phyloP scores from a whole-genome alignment of 2,888 invertebrate genomes.

The Perdita meconis region DNA sequence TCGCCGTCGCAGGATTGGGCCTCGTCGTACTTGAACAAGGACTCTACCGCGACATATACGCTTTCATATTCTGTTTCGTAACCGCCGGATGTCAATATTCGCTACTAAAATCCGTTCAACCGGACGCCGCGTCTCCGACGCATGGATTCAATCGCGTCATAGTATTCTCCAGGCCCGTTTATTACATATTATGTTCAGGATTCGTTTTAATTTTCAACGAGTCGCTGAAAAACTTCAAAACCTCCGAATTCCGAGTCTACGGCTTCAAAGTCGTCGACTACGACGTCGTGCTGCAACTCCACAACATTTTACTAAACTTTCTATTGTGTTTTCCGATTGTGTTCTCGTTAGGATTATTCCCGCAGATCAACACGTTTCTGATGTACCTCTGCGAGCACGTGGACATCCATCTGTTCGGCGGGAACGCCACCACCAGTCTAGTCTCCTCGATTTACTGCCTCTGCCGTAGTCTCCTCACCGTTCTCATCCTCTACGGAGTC shows the following conservation, averaged over 20 bases:
- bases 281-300: slow-evolving; percentile 88
- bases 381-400: slow-evolving; percentile 98
- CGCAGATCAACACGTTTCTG: slow-evolving; percentile 97
- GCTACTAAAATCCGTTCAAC: slow-evolving; percentile 98
- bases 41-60: slow-evolving; percentile 96
- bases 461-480: slow-evolving; percentile 91
- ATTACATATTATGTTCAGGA: slow-evolving; percentile 91
- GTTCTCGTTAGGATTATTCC: slow-evolving; percentile 97
- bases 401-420: slow-evolving; percentile 95
- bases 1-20: slow-evolving; percentile 93
- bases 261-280: slow-evolving; percentile 86
- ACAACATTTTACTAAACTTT: slow-evolving; percentile 91
- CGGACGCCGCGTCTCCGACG: slow-evolving; percentile 99
- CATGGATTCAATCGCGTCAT: slow-evolving; percentile 98
- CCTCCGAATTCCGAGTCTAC: slow-evolving; percentile 83
- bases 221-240: slow-evolving; percentile 82
- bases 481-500: slow-evolving; percentile 93
- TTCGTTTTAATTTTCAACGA: slow-evolving; percentile 81
- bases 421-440: slow-evolving; percentile 94
- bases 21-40: slow-evolving; percentile 92
- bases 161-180: slow-evolving; percentile 94
- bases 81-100: slow-evolving; percentile 99
- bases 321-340: slow-evolving; percentile 96
- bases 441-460: slow-evolving; percentile 93
- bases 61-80: slow-evolving; percentile 98